Conservation (phyloP, 2,888 invertebrate genomes). For the Cephus pulcher region DNA sequence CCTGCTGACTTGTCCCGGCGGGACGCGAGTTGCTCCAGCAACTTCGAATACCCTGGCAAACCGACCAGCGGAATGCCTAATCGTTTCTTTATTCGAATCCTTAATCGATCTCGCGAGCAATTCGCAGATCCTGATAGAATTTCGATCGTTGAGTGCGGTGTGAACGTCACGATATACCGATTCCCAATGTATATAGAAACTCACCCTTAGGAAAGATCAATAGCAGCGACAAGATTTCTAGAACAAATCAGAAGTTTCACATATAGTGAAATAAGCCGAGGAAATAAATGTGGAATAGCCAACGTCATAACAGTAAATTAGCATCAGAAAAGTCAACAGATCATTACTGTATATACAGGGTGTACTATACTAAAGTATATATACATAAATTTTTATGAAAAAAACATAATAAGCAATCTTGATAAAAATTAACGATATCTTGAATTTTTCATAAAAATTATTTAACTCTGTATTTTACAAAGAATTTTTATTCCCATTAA, state of each 20-base stretch:
- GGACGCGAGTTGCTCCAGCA: conserved; percentile 53
- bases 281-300: not conserved
- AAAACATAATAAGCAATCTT: no score
- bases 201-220: not conserved
- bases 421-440: no score
- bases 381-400: no score
- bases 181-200: conserved; percentile 34
- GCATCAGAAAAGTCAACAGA: conserved; percentile 46
- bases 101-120: conserved; percentile 21
- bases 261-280: not conserved
- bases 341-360: not conserved
- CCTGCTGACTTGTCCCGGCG: conserved; percentile 53
- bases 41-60: conserved; percentile 54
- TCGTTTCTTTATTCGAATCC: conserved; percentile 51
- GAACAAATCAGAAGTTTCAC: not conserved
- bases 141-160: conserved; percentile 30
- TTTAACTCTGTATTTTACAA: not conserved
- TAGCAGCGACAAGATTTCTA: not conserved
- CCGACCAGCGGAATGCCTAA: conserved; percentile 50
- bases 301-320: conserved; percentile 37
- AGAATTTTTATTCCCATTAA: not conserved
- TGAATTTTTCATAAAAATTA: not conserved
- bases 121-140: conserved; percentile 1
- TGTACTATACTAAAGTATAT: no score
- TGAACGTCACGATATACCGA: conserved; percentile 35